phyloP scores from a whole-genome alignment of 2,888 invertebrate genomes.

The Heliothis peltigera region DNA sequence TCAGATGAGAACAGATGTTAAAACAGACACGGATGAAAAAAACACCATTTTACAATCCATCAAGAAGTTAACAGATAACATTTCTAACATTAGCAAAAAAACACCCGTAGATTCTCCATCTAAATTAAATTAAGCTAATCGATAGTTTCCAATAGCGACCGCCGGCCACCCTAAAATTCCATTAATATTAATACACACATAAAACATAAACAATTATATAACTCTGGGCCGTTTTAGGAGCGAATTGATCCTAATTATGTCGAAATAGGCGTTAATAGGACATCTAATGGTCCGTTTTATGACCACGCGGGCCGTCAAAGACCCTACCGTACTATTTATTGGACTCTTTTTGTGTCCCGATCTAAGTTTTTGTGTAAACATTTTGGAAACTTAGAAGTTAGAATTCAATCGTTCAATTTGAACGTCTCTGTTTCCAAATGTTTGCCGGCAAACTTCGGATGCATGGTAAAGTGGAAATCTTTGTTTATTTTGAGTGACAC shows the following conservation, averaged over 20 bases:
- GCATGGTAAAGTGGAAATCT: constrained; percentile 44
- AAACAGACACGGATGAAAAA: constrained; percentile 14
- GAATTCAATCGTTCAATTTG: constrained; percentile 73
- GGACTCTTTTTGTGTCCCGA: constrained; percentile 76
- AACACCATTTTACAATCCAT: constrained; percentile 49
- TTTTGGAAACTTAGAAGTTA: constrained; percentile 42
- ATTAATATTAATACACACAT: constrained; percentile 74
- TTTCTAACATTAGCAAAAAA: constrained; percentile 51
- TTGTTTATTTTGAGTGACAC: constrained; percentile 47
- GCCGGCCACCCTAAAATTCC: constrained; percentile 56
- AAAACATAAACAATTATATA: constrained; percentile 84
- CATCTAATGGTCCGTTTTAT: constrained; percentile 86
- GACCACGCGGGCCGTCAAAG: constrained; percentile 83
- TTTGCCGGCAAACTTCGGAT: constrained; percentile 28
- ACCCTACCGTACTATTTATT: constrained; percentile 85
- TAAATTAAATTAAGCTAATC: constrained; percentile 64
- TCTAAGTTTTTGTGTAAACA: constrained; percentile 87
- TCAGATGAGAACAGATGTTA: constrained; percentile 36
- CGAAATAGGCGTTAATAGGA: constrained; percentile 89
- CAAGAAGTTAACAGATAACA: constrained; percentile 50
- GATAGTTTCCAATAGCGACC: constrained; percentile 53
- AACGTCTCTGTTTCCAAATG: constrained; percentile 61
- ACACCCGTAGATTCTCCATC: constrained; percentile 48
- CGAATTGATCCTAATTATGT: constrained; percentile 88
- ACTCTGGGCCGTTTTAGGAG: constrained; percentile 75